Conservation (phyloP, 2,113 vertebrate species). For the Takifugu bimaculatus region DNA sequence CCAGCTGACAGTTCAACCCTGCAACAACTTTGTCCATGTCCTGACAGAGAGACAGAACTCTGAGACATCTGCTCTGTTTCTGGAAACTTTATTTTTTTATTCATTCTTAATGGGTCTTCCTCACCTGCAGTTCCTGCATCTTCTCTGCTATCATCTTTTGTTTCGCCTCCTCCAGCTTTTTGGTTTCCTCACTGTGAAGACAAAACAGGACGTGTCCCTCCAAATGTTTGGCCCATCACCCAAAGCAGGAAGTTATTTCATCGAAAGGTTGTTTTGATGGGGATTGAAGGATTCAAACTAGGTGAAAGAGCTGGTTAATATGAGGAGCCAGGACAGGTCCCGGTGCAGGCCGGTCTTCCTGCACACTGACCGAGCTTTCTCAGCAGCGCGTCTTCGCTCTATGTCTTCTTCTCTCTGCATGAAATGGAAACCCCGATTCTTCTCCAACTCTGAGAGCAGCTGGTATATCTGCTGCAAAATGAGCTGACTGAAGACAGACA, state of each 20-base stretch:
- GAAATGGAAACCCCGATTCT: background rate
- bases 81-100: no score
- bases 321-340: background rate
- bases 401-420: background rate
- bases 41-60: constrained; percentile 7
- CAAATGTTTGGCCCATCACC: no score
- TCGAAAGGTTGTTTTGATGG: no score
- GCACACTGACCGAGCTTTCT: background rate
- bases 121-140: constrained; percentile 21
- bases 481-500: constrained; percentile 29
- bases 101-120: background rate
- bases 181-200: constrained; percentile 20
- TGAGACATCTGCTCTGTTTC: background rate
- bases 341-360: background rate
- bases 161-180: background rate
- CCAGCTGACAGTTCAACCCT: background rate
- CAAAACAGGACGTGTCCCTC: no score
- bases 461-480: constrained; percentile 23
- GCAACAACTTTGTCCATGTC: rapidly evolving
- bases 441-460: constrained; percentile 27
- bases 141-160: constrained; percentile 8
- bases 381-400: background rate
- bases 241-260: no score
- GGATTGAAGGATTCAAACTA: no score
- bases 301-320: no score